Evolutionary conservation across 2,113 vertebrate genomes (phyloP).

Genomic region (Malurus alboscapulatus): DNA sequence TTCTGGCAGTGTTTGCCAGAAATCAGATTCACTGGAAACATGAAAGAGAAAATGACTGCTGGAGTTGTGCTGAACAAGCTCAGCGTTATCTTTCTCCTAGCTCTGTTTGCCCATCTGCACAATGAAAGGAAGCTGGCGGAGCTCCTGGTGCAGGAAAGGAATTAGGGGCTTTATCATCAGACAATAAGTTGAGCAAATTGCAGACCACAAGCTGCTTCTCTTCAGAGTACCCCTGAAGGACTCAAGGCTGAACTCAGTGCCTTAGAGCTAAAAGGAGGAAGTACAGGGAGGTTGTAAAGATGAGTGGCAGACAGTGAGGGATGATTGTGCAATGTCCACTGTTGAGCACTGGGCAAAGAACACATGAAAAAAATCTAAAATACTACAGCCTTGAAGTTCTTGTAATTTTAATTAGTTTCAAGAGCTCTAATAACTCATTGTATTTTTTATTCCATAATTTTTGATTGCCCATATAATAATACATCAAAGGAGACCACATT

Average conservation of each 20-base stretch:
- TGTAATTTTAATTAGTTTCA: background rate
- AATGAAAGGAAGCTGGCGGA: conserved; percentile 56
- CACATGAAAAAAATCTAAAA: background rate
- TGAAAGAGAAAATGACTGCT: conserved; percentile 44
- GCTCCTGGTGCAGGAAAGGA: conserved; percentile 45
- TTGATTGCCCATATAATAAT: background rate
- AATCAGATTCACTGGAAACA: conserved; percentile 28
- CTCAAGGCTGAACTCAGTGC: background rate
- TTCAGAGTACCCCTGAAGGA: background rate
- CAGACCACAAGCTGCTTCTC: conserved; percentile 21
- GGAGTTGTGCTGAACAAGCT: conserved; percentile 47
- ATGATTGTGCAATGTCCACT: background rate
- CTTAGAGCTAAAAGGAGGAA: background rate
- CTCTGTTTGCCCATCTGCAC: conserved; percentile 46
- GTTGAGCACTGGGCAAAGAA: background rate
- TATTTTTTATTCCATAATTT: background rate
- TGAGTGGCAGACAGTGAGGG: background rate
- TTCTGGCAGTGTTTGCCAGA: conserved; percentile 22
- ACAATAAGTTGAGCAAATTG: conserved; percentile 45
- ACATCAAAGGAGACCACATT: background rate
- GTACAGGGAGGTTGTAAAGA: background rate
- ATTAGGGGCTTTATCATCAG: conserved; percentile 44
- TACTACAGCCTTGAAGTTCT: background rate
- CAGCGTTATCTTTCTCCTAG: conserved; percentile 16
- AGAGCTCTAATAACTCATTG: background rate